Conservation (phyloP, 2,888 invertebrate species). For the Megaustenia siamemsis region DNA sequence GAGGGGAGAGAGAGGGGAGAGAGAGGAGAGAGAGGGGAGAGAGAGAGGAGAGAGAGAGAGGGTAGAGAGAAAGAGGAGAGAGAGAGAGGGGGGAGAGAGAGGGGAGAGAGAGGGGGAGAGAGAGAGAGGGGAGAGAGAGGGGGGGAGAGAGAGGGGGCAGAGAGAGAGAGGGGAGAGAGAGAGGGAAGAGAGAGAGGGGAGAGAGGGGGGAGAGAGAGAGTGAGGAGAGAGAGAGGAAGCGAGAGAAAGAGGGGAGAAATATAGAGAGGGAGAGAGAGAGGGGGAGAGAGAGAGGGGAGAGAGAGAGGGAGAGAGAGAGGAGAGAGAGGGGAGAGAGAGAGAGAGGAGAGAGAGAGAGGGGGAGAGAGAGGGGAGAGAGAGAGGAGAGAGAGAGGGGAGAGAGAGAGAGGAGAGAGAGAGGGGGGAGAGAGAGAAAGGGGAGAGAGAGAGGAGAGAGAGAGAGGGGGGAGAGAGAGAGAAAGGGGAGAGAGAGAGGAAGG, state of each 20-base stretch:
- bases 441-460: background rate
- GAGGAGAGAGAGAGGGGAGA: background rate
- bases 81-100: background rate
- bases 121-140: too few species aligned
- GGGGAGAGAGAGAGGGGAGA: background rate
- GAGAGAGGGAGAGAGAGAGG: background rate
- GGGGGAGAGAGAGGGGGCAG: too few species aligned
- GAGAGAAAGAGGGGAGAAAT: background rate
- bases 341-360: constrained; percentile 4
- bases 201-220: background rate
- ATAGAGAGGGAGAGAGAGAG: background rate
- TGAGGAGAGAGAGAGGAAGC: background rate
- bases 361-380: background rate
- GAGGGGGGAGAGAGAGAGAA: background rate
- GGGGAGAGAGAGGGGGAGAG: background rate
- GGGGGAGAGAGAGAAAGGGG: background rate
- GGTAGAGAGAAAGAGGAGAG: background rate
- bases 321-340: background rate
- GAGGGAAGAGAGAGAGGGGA: background rate
- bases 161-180: background rate
- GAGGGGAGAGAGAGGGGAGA: background rate
- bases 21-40: background rate
- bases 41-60: background rate
- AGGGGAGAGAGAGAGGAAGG: background rate
- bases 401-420: background rate